These are phyloP conservation scores for Bubo scandiacus DNA, from an alignment of 2,113 vertebrate species.

Conservation along the genomic window DNA sequence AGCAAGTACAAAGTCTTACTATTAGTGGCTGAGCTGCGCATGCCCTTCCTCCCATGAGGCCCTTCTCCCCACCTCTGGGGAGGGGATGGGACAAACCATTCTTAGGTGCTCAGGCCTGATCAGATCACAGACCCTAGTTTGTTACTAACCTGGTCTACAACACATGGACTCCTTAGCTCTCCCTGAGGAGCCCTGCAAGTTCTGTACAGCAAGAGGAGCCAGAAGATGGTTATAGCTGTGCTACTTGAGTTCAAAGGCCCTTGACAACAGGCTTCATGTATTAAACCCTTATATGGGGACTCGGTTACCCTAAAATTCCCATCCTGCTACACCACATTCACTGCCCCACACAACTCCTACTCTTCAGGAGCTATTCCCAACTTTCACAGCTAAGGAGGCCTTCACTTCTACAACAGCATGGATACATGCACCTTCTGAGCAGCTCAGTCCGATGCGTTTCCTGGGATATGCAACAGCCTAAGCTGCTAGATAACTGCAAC, in stretches of 20 bases:
- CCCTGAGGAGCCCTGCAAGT: neutral
- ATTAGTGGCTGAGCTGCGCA: neutral
- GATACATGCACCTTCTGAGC: neutral
- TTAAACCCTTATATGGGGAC: neutral
- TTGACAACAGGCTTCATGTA: neutral
- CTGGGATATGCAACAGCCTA: neutral
- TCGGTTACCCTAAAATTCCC: neutral
- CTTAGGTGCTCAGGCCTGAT: neutral
- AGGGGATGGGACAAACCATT: neutral
- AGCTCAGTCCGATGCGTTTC: neutral
- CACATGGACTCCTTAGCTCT: neutral
- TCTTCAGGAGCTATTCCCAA: neutral
- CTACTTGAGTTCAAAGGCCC: neutral
- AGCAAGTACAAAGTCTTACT: neutral
- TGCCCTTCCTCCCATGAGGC: neutral
- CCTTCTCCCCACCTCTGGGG: neutral
- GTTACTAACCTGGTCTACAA: neutral
- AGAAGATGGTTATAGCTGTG: neutral
- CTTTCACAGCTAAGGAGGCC: neutral
- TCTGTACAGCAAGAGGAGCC: neutral
- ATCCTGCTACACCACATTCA: neutral
- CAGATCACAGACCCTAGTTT: neutral
- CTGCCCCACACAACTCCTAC: neutral
- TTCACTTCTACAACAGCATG: neutral
- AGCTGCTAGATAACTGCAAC: neutral